Conservation (phyloP, 2,888 invertebrate genomes). For the Thymelicus lineola region DNA sequence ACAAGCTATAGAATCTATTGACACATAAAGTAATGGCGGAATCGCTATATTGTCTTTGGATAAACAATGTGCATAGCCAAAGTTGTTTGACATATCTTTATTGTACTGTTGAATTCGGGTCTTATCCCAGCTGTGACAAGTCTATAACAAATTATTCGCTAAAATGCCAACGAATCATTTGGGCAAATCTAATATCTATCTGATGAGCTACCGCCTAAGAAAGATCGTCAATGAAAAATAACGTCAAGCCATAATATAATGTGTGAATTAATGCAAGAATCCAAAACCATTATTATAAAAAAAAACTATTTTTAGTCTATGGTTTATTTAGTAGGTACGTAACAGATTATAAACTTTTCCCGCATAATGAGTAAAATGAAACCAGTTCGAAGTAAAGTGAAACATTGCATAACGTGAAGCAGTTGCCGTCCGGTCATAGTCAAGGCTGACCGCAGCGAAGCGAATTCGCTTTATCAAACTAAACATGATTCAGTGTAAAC, state of each 20-base stretch:
- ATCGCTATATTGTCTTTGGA: background rate
- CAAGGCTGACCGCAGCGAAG: constrained; percentile 50
- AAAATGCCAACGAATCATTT: too few relatives aligned
- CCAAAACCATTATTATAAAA: too few relatives aligned
- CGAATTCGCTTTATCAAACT: constrained; percentile 36
- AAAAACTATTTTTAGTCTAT: too few relatives aligned
- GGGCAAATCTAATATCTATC: too few relatives aligned
- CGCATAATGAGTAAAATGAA: constrained; percentile 53
- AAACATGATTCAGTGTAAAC: constrained; percentile 2
- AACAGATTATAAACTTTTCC: constrained; percentile 48
- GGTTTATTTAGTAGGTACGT: background rate
- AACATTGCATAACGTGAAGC: constrained; percentile 48
- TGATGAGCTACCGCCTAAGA: too few relatives aligned
- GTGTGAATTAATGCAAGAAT: too few relatives aligned
- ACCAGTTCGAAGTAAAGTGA: constrained; percentile 51
- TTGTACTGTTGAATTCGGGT: too few relatives aligned
- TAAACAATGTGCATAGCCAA: background rate
- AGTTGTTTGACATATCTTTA: too few relatives aligned
- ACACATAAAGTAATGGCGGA: background rate
- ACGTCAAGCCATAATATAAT: too few relatives aligned
- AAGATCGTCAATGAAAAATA: too few relatives aligned
- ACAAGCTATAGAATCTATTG: background rate
- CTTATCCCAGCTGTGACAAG: too few relatives aligned
- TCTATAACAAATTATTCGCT: too few relatives aligned
- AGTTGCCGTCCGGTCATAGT: constrained; percentile 49